Evolutionary conservation across 2,113 vertebrate genomes (phyloP), one percentile per base, ranked within the genome.

Genomic region (Hippolais icterina): DNA sequence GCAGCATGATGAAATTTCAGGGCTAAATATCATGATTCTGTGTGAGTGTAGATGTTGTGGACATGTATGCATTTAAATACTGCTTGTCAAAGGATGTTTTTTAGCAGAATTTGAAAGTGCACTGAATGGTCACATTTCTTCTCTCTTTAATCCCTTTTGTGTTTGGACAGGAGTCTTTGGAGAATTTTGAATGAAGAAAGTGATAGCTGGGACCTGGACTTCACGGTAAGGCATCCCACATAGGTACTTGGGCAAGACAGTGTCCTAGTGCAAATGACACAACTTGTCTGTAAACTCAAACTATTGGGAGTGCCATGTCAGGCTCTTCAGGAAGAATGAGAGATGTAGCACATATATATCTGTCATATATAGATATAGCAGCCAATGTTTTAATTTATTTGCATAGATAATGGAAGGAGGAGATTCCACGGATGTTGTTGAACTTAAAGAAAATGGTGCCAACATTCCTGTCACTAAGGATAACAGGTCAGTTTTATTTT

Each of bases 361-460:
- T 89, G 49, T 59, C 41, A 28, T 31, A 35, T 39, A 19, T 5
- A 71, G 29, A 50, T 75, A 24, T 0, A 52, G 37, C 50, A 69
- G n/a, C 49, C 13, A 42, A 15, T 35, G 23, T 68, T 89, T 66
- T 63, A 1, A 28, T 89, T 85, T 85, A 28, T 86, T 82, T 81
- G 23, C 5, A 0, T 59, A 98, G 97, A 9, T 8, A 63, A 52
- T 53, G 47, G 89, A 69, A 64, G 90, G 76, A 86, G 86, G 5
- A 41, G 68, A 64, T 82, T 83, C 93, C 21, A 6, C 5, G 3
- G 78, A 27, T 68, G 6, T 31, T 11, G 31, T 89, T 57, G 96
- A 98, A 29, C 93, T 98, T 71, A 96, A 98, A 92, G 39, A 97
- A 93, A 96, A 97, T 23, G 98, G 98, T 89, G 71, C 83, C 50